phyloP scores from a whole-genome alignment of 2,888 invertebrate genomes.

The Stegana nigrithorax region DNA sequence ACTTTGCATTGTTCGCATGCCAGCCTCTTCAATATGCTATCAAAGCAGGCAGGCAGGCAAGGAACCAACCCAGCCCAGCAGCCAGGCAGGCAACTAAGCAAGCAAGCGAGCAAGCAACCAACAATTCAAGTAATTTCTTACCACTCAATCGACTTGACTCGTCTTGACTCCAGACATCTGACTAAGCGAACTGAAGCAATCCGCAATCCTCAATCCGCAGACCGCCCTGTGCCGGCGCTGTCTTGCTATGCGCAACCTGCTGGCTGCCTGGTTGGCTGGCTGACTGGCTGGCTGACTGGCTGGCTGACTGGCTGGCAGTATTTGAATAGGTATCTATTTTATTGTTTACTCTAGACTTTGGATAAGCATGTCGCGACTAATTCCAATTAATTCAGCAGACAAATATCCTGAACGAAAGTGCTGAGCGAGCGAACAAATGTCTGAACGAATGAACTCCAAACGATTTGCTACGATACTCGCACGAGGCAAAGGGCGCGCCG shows the following conservation, averaged over 20 bases:
- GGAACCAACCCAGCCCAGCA: neutral
- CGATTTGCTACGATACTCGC: neutral
- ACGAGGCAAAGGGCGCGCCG: neutral
- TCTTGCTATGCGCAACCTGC: conserved; percentile 4
- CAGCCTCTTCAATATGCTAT: conserved; percentile 3
- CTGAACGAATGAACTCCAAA: neutral
- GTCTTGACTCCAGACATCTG: too few species aligned
- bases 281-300: too few species aligned
- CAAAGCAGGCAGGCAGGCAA: neutral
- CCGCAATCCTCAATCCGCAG: neutral
- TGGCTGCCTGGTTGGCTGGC: too few species aligned
- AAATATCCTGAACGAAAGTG: conserved; percentile 55
- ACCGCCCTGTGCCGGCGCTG: neutral
- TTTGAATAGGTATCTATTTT: conserved; percentile 60
- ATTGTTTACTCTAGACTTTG: conserved; percentile 60
- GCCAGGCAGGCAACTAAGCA: neutral
- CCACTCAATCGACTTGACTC: conserved; percentile 8
- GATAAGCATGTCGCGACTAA: conserved; percentile 63
- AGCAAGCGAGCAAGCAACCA: neutral
- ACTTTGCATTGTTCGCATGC: conserved; percentile 51
- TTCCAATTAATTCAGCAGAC: conserved; percentile 63
- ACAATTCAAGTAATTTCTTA: conserved; percentile 7
- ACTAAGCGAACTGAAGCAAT: too few species aligned
- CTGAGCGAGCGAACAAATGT: conserved; percentile 45
- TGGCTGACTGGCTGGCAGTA: conserved; percentile 38